A percentile compares a stretch with the other conserved stretches of the same genome.
Evolutionary conservation across 1,140 invertebrate genomes (phyloP).

Genomic region (Augochlora pura): DNA sequence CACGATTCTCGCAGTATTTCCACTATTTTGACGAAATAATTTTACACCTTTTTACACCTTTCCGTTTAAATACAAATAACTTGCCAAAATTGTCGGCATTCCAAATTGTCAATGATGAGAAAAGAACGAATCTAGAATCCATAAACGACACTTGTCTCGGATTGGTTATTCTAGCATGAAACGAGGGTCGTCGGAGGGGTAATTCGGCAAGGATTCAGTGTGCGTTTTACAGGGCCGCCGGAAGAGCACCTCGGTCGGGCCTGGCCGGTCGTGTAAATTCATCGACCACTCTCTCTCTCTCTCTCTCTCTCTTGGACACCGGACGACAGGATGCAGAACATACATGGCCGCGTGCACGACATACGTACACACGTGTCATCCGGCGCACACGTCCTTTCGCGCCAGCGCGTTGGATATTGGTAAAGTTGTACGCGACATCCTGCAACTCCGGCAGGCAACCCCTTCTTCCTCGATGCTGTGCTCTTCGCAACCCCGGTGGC

Average conservation of each 20-base stretch:
- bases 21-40: too few relatives aligned
- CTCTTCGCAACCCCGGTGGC: neutral
- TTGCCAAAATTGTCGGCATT: too few relatives aligned
- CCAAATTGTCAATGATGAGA: too few relatives aligned
- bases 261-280: constrained; percentile 56
- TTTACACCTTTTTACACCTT: too few relatives aligned
- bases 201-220: constrained; percentile 18
- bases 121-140: too few relatives aligned
- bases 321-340: constrained; percentile 41
- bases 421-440: constrained; percentile 77
- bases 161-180: too few relatives aligned
- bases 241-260: neutral
- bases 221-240: neutral
- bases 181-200: neutral
- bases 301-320: constrained; percentile 34
- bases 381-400: constrained; percentile 32
- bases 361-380: constrained; percentile 39
- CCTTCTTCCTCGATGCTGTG: neutral
- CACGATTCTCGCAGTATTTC: too few relatives aligned
- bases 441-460: constrained; percentile 57
- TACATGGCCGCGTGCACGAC: neutral
- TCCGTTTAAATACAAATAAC: too few relatives aligned
- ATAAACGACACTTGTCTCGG: too few relatives aligned
- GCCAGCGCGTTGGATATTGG: constrained; percentile 74
- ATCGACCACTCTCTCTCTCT: constrained; percentile 53